Base-by-base conservation (phyloP, 2,113 vertebrate species). In the Psophia crepitans region DNA sequence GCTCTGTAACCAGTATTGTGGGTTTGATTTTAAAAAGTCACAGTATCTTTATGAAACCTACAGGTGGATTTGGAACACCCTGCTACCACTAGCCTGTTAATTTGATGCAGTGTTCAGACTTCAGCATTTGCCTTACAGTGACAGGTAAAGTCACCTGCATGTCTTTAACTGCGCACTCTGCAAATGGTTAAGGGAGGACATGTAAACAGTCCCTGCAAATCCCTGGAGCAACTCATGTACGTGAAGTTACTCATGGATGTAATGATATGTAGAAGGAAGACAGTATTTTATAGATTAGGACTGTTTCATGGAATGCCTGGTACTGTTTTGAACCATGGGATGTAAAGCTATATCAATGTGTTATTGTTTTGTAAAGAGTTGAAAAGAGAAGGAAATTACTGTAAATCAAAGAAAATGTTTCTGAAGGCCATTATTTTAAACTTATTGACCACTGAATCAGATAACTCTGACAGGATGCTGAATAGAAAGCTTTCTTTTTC, bases 401-500 rank as follows among this genome's bases (percentile, higher is more conserved):
- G 20, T 69, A 95, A 96, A 93, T 92, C 60, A 94, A 96, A 93
- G 71, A 56, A 92, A 90, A 74, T 53, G 5, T 68, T 89, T 89
- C 91, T 57, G 41, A 76, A 87, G 53, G 74, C 69, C 65, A 91
- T 89, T 92, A 91, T 71, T 97, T 95, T 60, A 84, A 95, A 94
- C 74, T 85, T 53, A 82, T 61, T 93, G 74, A 92, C n/a, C 58
- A 78, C 39, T 92, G 80, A 92, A 89, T 91, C 84, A 92, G 80
- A 84, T 91, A 79, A 89, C n/a, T 92, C 60, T 68, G 28, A 53
- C 44, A 18, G 7, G 39, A 86, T 77, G 44, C 71, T 74, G 33
- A 81, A 30, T 30, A 96, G 46, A 86, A 90, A 87, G 41, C 57
- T 44, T 77, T 58, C 33, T 48, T 33, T 74, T 84, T 85, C 65